Evolutionary conservation across 2,888 invertebrate species (phyloP).

Genomic region (Syrista parreyssii): DNA sequence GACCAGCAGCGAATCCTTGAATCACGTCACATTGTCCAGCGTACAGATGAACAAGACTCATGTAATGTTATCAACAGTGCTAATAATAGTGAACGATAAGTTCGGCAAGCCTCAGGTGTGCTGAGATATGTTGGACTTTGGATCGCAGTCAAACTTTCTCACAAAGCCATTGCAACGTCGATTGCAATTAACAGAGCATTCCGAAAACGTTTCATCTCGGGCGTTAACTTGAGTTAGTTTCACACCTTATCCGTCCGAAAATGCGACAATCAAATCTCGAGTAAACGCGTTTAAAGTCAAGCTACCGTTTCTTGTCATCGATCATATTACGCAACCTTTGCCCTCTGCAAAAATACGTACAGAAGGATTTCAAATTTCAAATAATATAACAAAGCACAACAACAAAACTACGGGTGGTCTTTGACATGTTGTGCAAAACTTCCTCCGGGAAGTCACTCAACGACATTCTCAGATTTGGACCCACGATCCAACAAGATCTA

Average conservation of each 20-base stretch:
- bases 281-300: slow-evolving; percentile 20
- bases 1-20: neutral
- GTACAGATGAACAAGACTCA: slow-evolving; percentile 13
- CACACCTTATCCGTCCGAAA: slow-evolving; percentile 13
- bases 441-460: slow-evolving; percentile 40
- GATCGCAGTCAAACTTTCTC: slow-evolving; percentile 24
- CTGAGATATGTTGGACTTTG: slow-evolving; percentile 16
- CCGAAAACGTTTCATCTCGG: neutral
- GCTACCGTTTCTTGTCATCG: slow-evolving; percentile 27
- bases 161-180: slow-evolving; percentile 13
- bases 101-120: slow-evolving; percentile 16
- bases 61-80: slow-evolving; percentile 24
- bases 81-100: slow-evolving; percentile 21
- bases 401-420: slow-evolving; percentile 48
- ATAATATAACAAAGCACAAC: slow-evolving; percentile 32
- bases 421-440: slow-evolving; percentile 41
- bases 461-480: slow-evolving; percentile 37
- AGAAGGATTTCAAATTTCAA: slow-evolving; percentile 15
- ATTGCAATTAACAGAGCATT: neutral
- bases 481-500: slow-evolving; percentile 38
- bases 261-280: slow-evolving; percentile 23
- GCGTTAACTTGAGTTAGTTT: slow-evolving; percentile 1
- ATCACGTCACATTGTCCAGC: neutral
- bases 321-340: slow-evolving; percentile 27
- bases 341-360: slow-evolving; percentile 13